These are phyloP conservation scores for Bothrops jararaca DNA, from an alignment of 2,113 vertebrate species.

Conservation along the genomic window DNA sequence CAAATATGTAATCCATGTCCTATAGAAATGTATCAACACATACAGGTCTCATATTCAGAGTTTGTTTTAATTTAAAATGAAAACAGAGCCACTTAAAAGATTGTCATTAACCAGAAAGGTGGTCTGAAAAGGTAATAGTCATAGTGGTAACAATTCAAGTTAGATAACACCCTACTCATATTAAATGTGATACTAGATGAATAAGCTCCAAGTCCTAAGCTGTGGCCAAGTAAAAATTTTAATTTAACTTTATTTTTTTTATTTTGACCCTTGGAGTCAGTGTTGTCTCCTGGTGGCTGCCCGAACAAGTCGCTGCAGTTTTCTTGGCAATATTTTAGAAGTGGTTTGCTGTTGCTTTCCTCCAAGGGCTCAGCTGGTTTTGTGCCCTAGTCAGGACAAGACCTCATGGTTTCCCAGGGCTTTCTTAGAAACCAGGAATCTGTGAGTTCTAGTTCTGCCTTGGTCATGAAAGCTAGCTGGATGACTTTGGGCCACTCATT, in stretches of 20 bases:
- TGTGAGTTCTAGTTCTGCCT: neutral
- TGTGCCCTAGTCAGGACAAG: neutral
- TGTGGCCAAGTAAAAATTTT: neutral
- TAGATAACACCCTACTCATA: neutral
- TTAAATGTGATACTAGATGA: neutral
- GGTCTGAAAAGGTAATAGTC: neutral
- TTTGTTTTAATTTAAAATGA: neutral
- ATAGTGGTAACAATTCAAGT: neutral
- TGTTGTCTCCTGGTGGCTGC: neutral
- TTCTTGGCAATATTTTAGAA: neutral
- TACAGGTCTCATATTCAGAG: neutral
- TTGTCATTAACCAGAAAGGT: neutral
- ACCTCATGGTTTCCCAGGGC: neutral
- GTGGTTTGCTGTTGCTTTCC: neutral
- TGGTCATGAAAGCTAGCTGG: neutral
- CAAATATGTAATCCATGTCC: neutral
- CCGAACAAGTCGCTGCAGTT: neutral
- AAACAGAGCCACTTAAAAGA: neutral
- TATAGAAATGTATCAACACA: neutral
- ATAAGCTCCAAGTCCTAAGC: neutral
- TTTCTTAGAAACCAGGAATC: neutral
- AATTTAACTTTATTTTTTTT: neutral
- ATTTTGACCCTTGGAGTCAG: neutral
- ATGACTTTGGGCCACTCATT: neutral
- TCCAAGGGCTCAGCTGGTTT: neutral